Evolutionary conservation across 2,113 vertebrate species (phyloP), one percentile per base, ranked within the genome.

Genomic region (Hypocryptadius cinnamomeus): DNA sequence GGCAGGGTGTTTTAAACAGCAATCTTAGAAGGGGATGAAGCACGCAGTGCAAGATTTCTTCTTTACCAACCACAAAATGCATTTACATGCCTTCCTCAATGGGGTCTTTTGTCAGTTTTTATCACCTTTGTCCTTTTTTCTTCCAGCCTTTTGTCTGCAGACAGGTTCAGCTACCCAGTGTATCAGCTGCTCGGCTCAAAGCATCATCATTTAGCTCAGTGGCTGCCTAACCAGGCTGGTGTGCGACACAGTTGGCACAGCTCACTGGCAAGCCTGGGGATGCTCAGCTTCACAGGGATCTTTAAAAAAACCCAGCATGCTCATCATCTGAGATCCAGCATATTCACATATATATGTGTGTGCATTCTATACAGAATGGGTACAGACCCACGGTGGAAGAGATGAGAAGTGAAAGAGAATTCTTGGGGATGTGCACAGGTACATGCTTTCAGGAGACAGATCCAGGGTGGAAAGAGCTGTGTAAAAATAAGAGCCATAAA

Each of bases 221-320:
- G 5, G 3, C 59, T 65, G 59, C 47, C 68, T 12, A 14, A 19
- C 54, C 50, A 59, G 54, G 50, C 60, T n/a, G 27, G 64, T 3
- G 35, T 33, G 56, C 10, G 44, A 64, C 39, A 24, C 15, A 7
- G 53, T 63, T 81, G 84, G 73, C 89, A 74, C 27, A 56, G 73
- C 60, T 60, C 50, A 3, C 7, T 68, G 86, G 87, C 93, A 89
- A 44, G 59, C 73, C 80, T 40, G 60, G 60, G 23, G 33, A 33
- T 0, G 0, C 48, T 37, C 23, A 8, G 2, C 50, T 77, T 70
- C 59, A 45, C 64, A 42, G 53, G 21, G 23, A 21, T 13, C 25
- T 13, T 15, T 4, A 8, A 31, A 8, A 60, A 54, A 66, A 31
- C 0, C 28, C 37, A 40, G 19, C 5, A 21, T 1, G 19, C 28